Evolutionary conservation across 2,888 invertebrate species (phyloP), one percentile per base, ranked within the genome.

Genomic region (Mythimna impura): DNA sequence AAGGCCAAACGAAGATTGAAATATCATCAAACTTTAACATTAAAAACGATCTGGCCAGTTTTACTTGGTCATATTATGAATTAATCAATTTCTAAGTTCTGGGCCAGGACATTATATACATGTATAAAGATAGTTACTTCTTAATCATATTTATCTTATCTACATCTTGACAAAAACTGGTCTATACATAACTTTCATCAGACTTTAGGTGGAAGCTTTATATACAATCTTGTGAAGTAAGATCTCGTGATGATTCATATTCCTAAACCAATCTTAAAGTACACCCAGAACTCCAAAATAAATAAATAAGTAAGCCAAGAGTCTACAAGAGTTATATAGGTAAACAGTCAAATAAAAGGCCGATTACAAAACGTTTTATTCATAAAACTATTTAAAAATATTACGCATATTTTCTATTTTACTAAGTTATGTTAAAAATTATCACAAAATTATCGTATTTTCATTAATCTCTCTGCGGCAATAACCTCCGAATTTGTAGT

Each of bases 391-490:
- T 7, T 20, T 7, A 14, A 22, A n/a, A 14, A 8, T 40, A 60
- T 17, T 47, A 36, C 10, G 50, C 20, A 78, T 1, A 50, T 22
- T 9, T 17, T 9, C 47, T 50, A 40, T 40, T 22, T 22, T 14
- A 62, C 2, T 62, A 43, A 9, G 6, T 7, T 43, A 17, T 0
- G 9, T 43, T 22, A 14, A 14, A 57, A 17, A 9, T 2, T 36
- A 34, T 30, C 0, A 50, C 7, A 30, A 50, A 64, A 36, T 63
- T 73, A 86, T 55, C 68, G 78, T 1, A 66, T 52, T 71, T 82
- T 85, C 36, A 81, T 63, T 80, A 80, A 84, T 79, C 71, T 85
- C 75, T 77, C 73, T 17, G 78, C 72, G 30, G 57, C 61, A 60
- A 30, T n/a, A 63, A 58, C 61, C 5, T 81, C 80, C 3, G 60